Evolutionary conservation across 2,797 vertebrate species (phyloP).

Genomic region (Lates japonicus): DNA sequence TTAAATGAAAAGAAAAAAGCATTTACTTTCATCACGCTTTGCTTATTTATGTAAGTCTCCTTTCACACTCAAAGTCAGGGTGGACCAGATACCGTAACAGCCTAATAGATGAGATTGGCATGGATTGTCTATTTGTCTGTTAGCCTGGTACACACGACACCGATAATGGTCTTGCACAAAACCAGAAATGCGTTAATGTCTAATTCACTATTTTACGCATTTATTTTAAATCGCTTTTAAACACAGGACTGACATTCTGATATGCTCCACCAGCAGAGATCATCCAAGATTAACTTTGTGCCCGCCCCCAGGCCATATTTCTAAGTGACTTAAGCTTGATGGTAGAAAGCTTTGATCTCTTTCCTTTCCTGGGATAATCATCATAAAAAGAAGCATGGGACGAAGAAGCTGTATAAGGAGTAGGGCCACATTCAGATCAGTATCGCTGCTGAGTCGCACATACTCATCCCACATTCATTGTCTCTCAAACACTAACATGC

Average conservation of each 20-base stretch:
- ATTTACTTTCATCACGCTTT: slow-evolving; percentile 22
- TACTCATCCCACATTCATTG: slow-evolving; percentile 36
- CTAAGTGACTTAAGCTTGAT: slow-evolving; percentile 41
- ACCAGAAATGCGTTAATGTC: slow-evolving; percentile 24
- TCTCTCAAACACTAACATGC: slow-evolving; percentile 37
- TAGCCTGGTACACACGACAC: not conserved
- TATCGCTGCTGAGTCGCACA: slow-evolving; percentile 49
- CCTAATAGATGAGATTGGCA: not conserved
- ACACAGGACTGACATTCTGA: slow-evolving; percentile 31
- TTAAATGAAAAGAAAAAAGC: slow-evolving; percentile 22
- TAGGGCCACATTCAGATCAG: slow-evolving; percentile 49
- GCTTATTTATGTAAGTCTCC: not conserved
- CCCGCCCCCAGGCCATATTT: slow-evolving; percentile 40
- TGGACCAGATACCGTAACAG: not conserved
- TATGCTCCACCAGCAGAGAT: slow-evolving; percentile 23
- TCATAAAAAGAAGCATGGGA: slow-evolving; percentile 42
- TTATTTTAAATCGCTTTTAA: not conserved
- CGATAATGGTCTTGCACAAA: not conserved
- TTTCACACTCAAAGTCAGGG: slow-evolving; percentile 2
- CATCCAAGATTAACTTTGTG: slow-evolving; percentile 27
- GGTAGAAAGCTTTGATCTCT: slow-evolving; percentile 54
- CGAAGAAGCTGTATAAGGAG: slow-evolving; percentile 36
- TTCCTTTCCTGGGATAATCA: slow-evolving; percentile 54
- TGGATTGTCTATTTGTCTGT: not conserved
- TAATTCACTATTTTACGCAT: slow-evolving; percentile 10